Base-by-base conservation (phyloP, 1,140 invertebrate species). In the Dryas iulia region DNA sequence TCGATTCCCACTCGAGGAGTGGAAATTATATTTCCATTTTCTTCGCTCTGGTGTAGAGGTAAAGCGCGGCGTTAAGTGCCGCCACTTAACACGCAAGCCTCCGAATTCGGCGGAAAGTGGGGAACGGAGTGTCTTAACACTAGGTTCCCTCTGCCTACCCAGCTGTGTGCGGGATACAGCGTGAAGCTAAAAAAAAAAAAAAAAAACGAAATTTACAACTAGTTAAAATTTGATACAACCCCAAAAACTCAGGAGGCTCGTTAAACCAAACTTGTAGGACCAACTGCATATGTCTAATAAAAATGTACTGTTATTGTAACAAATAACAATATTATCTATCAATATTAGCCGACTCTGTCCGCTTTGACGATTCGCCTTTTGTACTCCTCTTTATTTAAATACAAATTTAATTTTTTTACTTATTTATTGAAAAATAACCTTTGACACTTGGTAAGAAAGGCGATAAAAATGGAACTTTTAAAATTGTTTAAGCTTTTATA, bases 281-380 rank as follows among this genome's bases (percentile, higher is more conserved):
- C 23, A 63, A 58, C 56, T 66, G 64, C 63, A 31, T 23, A 21
- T 31, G 18, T 26, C 28, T 57, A 59, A 59, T 59, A 66, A 66
- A 59, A 33, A 66, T 33, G 35, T 59, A 59, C 31, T 28, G 47
- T 69, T 64, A 54, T 59, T 69, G 39, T 59, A 64, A 58, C 61
- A 69, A 69, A 59, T 64, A 69, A 69, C 60, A 69, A 69, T 69
- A 69, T 69, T 69, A 69, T 69, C 67, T 69, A 69, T 59, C 67
- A 69, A 69, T 64, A 69, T 69, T 69, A 59, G 67, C 67, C 63
- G 53, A 39, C 28, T 30, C 53, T 66, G 53, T 52, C 57, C 35
- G 66, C 67, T 69, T 52, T 64, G 67, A 69, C 54, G 67, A 57
- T 69, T 69, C 56, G 60, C 61, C 67, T 30, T 63, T 69, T 69